Base-by-base conservation (phyloP, 2,797 vertebrate genomes). In the Trachops cirrhosus region DNA sequence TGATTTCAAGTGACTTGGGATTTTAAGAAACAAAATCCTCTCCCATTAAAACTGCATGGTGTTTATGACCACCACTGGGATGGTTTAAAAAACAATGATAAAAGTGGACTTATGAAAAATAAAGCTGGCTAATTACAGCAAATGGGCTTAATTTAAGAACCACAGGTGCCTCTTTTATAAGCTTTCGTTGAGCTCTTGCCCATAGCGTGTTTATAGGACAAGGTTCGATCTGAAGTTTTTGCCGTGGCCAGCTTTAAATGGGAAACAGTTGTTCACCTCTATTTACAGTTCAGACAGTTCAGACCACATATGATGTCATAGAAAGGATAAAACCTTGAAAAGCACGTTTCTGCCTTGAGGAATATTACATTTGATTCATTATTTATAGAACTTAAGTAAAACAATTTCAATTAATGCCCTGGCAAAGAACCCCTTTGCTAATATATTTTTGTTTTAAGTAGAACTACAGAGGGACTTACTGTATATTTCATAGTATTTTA, bases 131-230 rank as follows among this genome's bases (percentile, higher is more conserved):
- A 98, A 98, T 98, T 98, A 98, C 62, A 97, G 95, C 97, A 98
- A 98, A 98, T 41, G 1, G 96, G 83, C 95, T 98, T 98, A 98
- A 98, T 98, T 97, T 98, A 94, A 96, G 97, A 98, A 96, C 92
- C 96, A 96, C 96, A 97, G 98, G 98, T 98, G 97, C 94, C 96
- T 94, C 85, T 97, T 98, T 98, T 96, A 97, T 94, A 97, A 97
- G 98, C 78, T 97, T 97, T 98, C 96, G 85, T 97, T 98, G 97
- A 98, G 96, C 41, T 97, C 79, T 96, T 98, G 97, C 97, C 96
- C 93, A 86, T 94, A 91, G 59, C 89, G 93, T 95, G 95, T 97
- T 98, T 98, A 96, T 97, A 97, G 87, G 95, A 95, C 96, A 97
- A 92, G 71, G 87, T 75, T 83, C 44, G 70, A 0, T 34, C 75